phyloP scores from a whole-genome alignment of 2,113 vertebrate species.

The Pelvicachromis taeniatus region DNA sequence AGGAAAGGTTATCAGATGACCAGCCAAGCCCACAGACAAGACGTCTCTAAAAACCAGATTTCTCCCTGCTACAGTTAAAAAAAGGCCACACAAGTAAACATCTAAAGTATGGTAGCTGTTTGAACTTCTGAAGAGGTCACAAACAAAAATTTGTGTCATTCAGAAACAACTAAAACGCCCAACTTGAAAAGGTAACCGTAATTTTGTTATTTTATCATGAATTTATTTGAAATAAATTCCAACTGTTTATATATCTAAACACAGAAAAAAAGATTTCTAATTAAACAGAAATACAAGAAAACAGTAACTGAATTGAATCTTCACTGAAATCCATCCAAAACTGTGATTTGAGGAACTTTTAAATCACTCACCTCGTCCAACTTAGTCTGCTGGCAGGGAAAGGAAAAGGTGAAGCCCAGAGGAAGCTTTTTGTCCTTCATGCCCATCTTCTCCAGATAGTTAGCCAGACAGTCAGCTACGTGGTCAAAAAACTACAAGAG shows the following conservation, averaged over 20 bases:
- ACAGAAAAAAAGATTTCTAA: accelerated
- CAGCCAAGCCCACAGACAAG: background rate
- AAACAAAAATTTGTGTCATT: background rate
- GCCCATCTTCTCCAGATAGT: slow-evolving; percentile 88
- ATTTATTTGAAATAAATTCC: background rate
- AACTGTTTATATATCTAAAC: background rate
- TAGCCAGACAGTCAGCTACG: slow-evolving; percentile 87
- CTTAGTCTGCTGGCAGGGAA: slow-evolving; percentile 90
- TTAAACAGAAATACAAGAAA: background rate
- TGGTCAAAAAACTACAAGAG: slow-evolving; percentile 90
- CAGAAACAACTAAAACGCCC: background rate
- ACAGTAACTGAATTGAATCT: background rate
- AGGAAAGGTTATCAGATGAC: background rate
- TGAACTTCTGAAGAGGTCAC: background rate
- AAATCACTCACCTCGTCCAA: slow-evolving; percentile 86
- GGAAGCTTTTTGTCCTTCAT: slow-evolving; percentile 95
- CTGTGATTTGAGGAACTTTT: background rate
- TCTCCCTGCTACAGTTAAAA: background rate
- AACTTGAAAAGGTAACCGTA: background rate
- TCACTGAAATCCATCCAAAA: background rate
- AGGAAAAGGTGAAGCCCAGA: slow-evolving; percentile 95
- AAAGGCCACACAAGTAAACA: background rate
- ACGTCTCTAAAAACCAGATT: accelerated
- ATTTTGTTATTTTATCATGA: background rate
- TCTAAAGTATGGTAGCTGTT: background rate